A percentile compares a stretch with the other conserved stretches of the same genome.
Conservation (phyloP, 2,888 invertebrate genomes). For the Penaeus monodon region DNA sequence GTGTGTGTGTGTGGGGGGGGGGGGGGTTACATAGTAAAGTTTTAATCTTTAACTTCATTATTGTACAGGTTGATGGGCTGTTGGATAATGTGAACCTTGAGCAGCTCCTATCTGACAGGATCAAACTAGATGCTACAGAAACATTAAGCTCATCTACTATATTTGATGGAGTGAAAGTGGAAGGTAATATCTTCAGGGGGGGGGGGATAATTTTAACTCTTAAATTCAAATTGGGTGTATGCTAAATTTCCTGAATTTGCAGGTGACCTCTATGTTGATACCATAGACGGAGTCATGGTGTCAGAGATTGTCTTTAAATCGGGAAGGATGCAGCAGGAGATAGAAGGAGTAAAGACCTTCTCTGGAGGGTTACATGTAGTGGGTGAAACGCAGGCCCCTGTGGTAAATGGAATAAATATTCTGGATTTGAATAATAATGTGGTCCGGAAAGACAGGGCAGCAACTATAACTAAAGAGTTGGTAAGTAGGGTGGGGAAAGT, state of each 20-base stretch:
- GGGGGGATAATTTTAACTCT: no score
- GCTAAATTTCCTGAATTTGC: no score
- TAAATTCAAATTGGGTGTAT: no score
- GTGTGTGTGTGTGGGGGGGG: no score
- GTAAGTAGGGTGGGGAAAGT: background rate
- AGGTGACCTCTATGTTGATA: background rate
- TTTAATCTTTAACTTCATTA: background rate
- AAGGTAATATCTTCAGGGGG: background rate
- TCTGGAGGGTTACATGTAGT: slow-evolving; percentile 9
- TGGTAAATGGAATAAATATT: slow-evolving; percentile 16
- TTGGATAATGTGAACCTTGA: slow-evolving; percentile 30
- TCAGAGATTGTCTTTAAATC: slow-evolving; percentile 6
- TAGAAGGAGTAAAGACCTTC: slow-evolving; percentile 2
- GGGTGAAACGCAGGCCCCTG: background rate
- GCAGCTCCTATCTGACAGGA: slow-evolving; percentile 8
- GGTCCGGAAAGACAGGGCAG: background rate
- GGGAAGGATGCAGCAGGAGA: background rate
- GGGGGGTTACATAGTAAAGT: no score
- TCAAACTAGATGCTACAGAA: slow-evolving; percentile 5
- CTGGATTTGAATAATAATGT: background rate
- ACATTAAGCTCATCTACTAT: slow-evolving; percentile 5
- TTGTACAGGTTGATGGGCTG: slow-evolving; percentile 17
- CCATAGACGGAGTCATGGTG: slow-evolving; percentile 7
- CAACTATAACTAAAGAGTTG: background rate
- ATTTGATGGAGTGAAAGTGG: slow-evolving; percentile 25